phyloP scores from a whole-genome alignment of 2,888 invertebrate genomes.

The Neoitamus cyanurus region DNA sequence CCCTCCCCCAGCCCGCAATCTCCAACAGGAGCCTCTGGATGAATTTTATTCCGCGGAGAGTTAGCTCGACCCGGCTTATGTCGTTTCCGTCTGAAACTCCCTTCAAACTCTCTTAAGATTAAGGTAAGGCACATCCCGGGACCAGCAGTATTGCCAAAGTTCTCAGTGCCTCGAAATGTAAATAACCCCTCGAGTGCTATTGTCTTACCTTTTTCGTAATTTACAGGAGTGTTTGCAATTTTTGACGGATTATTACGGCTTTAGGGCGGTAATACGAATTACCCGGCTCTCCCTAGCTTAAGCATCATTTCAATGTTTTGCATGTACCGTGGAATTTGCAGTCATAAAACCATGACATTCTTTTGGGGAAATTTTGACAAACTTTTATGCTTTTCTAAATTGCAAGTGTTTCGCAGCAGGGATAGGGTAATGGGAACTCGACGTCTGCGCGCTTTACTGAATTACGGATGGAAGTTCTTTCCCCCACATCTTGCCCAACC shows the following conservation, averaged over 20 bases:
- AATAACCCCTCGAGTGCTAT: not conserved
- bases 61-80: not conserved
- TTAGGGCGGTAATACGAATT: not conserved
- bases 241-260: not conserved
- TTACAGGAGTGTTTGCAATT: not conserved
- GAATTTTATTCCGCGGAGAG: not conserved
- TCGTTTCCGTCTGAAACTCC: not conserved
- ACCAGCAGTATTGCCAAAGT: not conserved
- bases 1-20: not conserved
- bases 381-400: not conserved
- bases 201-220: conserved; percentile 14
- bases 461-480: too few species aligned
- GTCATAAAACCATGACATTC: not conserved
- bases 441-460: not conserved
- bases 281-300: not conserved
- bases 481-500: too few species aligned
- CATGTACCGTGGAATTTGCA: not conserved
- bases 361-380: not conserved
- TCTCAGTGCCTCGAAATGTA: conserved; percentile 2
- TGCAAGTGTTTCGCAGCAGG: not conserved
- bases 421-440: not conserved
- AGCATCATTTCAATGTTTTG: not conserved
- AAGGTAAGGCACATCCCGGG: not conserved
- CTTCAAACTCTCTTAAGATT: not conserved
- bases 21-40: not conserved